Evolutionary conservation across 2,888 invertebrate genomes (phyloP).

Genomic region (Drosophila nigricruria): DNA sequence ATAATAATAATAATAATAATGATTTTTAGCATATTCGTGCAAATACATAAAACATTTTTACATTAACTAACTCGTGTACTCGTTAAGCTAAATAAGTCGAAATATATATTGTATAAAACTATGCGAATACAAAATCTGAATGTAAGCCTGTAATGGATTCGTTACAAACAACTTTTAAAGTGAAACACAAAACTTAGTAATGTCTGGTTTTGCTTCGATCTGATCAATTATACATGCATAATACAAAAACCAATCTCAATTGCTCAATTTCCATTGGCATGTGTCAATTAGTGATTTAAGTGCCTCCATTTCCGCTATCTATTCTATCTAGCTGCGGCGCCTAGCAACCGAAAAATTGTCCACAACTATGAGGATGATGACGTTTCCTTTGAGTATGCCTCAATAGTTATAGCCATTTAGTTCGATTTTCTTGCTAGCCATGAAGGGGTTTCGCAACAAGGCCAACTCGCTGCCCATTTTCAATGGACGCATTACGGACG

Average conservation of each 20-base stretch:
- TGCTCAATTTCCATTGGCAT: conserved; percentile 16
- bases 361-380: conserved; percentile 54
- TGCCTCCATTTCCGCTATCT: conserved; percentile 1
- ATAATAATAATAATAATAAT: conserved; percentile 48
- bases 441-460: conserved; percentile 83
- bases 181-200: conserved; percentile 37
- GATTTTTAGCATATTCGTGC: conserved; percentile 75
- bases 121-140: conserved; percentile 27
- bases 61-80: conserved; percentile 67
- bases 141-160: conserved; percentile 53
- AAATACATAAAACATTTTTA: conserved; percentile 66
- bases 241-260: conserved; percentile 4
- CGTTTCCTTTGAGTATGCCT: conserved; percentile 18
- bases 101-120: conserved; percentile 38
- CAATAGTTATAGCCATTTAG: conserved; percentile 20
- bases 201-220: conserved; percentile 37
- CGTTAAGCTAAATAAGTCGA: conserved; percentile 63
- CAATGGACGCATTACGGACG: conserved; percentile 82
- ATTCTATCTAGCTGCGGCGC: conserved; percentile 31
- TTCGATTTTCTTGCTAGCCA: conserved; percentile 44
- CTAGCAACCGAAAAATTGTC: conserved; percentile 67
- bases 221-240: conserved; percentile 49
- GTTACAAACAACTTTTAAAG: conserved; percentile 57
- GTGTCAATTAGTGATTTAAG: conserved; percentile 32
- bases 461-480: conserved; percentile 84